Conservation (phyloP, 1,140 invertebrate species). For the Lerema accius region DNA sequence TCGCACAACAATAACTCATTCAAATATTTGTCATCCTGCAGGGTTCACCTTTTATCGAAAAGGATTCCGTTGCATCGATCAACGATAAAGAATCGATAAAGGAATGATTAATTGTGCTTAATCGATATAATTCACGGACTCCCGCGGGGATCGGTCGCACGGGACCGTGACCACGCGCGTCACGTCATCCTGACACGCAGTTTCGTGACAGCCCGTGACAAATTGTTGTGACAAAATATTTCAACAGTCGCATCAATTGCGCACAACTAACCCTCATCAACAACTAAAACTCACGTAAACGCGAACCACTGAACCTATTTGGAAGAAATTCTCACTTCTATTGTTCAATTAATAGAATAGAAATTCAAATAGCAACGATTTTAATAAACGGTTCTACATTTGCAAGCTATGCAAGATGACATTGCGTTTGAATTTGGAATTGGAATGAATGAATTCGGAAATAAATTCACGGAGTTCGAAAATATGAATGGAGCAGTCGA, state of each 20-base stretch:
- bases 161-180: slow-evolving; percentile 37
- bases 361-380: slow-evolving; percentile 23
- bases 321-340: slow-evolving; percentile 15
- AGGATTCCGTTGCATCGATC: slow-evolving; percentile 73
- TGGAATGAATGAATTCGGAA: slow-evolving; percentile 66
- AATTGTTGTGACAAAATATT: slow-evolving; percentile 82
- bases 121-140: slow-evolving; percentile 70
- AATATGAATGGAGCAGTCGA: slow-evolving; percentile 48
- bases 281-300: slow-evolving; percentile 56
- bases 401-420: slow-evolving; percentile 60
- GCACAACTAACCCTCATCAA: slow-evolving; percentile 51
- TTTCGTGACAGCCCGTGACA: slow-evolving; percentile 74
- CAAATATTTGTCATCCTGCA: slow-evolving; percentile 64
- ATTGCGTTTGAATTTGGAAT: slow-evolving; percentile 65
- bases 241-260: slow-evolving; percentile 77
- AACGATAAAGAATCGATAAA: slow-evolving; percentile 51
- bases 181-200: slow-evolving; percentile 67
- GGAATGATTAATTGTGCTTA: slow-evolving; percentile 70
- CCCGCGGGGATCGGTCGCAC: slow-evolving; percentile 51
- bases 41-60: slow-evolving; percentile 61
- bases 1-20: slow-evolving; percentile 49
- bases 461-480: slow-evolving; percentile 42
- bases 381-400: slow-evolving; percentile 39
- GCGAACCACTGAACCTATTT: slow-evolving; percentile 3
- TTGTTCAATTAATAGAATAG: slow-evolving; percentile 10